These are phyloP conservation scores for Menidia beryllina DNA, from an alignment of 2,113 vertebrate genomes.

Conservation along the genomic window DNA sequence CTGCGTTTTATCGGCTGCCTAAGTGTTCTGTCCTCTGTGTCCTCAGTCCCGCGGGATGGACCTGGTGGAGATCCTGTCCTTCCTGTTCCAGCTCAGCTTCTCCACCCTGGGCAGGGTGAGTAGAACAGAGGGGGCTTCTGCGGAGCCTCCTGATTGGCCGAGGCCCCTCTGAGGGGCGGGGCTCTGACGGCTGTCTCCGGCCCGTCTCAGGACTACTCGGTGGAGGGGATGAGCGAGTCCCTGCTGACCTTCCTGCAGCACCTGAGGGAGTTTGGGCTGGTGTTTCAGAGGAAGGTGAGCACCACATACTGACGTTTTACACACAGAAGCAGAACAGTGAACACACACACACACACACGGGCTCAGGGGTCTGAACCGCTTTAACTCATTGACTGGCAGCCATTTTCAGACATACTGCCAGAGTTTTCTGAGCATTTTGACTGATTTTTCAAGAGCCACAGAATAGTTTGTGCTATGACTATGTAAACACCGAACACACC, in stretches of 20 bases:
- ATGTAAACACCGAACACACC: no score
- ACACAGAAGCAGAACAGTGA: no score
- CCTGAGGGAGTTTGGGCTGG: slow-evolving; percentile 91
- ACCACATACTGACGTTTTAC: no score
- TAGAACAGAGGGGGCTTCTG: neutral
- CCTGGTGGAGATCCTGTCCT: slow-evolving; percentile 93
- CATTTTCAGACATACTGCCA: no score
- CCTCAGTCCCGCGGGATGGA: slow-evolving; percentile 90
- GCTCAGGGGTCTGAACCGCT: no score
- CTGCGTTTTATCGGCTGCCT: no score
- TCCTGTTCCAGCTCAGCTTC: slow-evolving; percentile 94
- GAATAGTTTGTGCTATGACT: no score
- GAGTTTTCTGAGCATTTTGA: no score
- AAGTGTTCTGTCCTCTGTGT: slow-evolving; percentile 21
- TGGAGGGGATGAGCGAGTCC: slow-evolving; percentile 96
- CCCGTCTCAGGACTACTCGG: slow-evolving; percentile 88
- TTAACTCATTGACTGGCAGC: no score
- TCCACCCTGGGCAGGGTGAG: slow-evolving; percentile 92
- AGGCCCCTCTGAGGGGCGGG: neutral
- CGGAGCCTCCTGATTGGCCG: neutral
- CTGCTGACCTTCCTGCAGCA: slow-evolving; percentile 92
- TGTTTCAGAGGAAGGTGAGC: slow-evolving; percentile 93
- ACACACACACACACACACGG: no score
- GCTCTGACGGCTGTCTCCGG: neutral
- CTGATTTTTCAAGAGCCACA: no score